phyloP scores from a whole-genome alignment of 1,140 invertebrate species.

The Neomicropteryx cornuta region DNA sequence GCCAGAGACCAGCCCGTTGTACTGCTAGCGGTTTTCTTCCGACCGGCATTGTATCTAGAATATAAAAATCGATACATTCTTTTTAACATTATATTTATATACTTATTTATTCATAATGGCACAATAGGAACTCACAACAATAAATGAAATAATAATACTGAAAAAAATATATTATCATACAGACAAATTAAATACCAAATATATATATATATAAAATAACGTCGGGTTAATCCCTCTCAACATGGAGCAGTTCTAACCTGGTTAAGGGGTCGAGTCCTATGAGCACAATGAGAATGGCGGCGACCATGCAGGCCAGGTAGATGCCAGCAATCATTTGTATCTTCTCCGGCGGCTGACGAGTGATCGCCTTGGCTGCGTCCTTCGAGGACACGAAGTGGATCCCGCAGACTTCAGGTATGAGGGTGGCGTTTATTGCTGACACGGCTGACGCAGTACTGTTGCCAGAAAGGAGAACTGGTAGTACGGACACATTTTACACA shows the following conservation, averaged over 20 bases:
- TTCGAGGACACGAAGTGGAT: slow-evolving; percentile 51
- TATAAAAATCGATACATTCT: too few species aligned
- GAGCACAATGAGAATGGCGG: slow-evolving; percentile 59
- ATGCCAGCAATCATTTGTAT: slow-evolving; percentile 63
- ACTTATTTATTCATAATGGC: too few species aligned
- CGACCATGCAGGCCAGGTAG: slow-evolving; percentile 64
- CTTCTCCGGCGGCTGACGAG: slow-evolving; percentile 49
- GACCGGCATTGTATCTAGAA: slow-evolving; percentile 40
- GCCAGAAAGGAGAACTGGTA: slow-evolving; percentile 35
- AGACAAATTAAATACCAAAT: too few species aligned
- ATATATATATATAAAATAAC: too few species aligned
- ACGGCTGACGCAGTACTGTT: slow-evolving; percentile 24
- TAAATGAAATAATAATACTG: too few species aligned
- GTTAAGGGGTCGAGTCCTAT: slow-evolving; percentile 68
- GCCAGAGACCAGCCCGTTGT: slow-evolving; percentile 43
- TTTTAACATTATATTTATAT: too few species aligned
- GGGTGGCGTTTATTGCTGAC: slow-evolving; percentile 24
- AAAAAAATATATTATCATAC: too few species aligned
- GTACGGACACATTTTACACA: too few species aligned
- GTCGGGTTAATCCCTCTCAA: too few species aligned
- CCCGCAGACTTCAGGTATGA: slow-evolving; percentile 49
- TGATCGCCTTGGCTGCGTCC: slow-evolving; percentile 33
- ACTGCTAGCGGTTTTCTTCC: slow-evolving; percentile 29
- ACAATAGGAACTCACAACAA: too few species aligned
- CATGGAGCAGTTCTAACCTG: slow-evolving; percentile 39